Evolutionary conservation across 2,888 invertebrate genomes (phyloP).

Genomic region (Scaptomyza parva): DNA sequence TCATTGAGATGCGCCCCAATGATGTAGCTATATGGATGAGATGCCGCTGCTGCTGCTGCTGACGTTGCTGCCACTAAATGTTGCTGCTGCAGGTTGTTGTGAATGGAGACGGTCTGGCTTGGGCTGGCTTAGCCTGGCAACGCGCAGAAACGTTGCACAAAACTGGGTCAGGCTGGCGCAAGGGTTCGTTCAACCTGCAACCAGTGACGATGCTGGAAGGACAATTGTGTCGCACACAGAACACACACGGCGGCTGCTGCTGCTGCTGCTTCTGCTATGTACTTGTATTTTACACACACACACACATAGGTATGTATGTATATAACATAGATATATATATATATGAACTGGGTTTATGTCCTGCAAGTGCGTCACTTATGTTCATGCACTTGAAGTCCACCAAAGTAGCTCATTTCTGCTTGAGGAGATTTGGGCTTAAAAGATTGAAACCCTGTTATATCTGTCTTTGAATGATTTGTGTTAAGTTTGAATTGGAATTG

Average conservation of each 20-base stretch:
- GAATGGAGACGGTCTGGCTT: slow-evolving; percentile 53
- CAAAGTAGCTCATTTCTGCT: slow-evolving; percentile 3
- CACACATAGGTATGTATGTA: not conserved
- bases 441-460: not conserved
- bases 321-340: not conserved
- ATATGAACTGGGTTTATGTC: slow-evolving; percentile 29
- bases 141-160: slow-evolving; percentile 21
- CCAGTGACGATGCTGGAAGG: slow-evolving; percentile 55
- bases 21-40: slow-evolving; percentile 38
- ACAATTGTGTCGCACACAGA: slow-evolving; percentile 71
- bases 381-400: slow-evolving; percentile 28
- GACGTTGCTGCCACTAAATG: slow-evolving; percentile 28
- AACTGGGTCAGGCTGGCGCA: slow-evolving; percentile 67
- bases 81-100: slow-evolving; percentile 48
- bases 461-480: not conserved
- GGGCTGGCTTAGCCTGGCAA: slow-evolving; percentile 24
- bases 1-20: slow-evolving; percentile 57
- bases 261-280: slow-evolving; percentile 26
- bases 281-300: slow-evolving; percentile 16
- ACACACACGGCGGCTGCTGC: slow-evolving; percentile 26
- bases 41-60: slow-evolving; percentile 22
- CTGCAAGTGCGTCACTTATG: slow-evolving; percentile 64
- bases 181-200: slow-evolving; percentile 66
- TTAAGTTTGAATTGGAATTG: not conserved
- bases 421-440: not conserved